A percentile compares a stretch with the other conserved stretches of the same genome.
These are phyloP conservation scores for Drosophila kurseongensis DNA, from an alignment of 1,140 invertebrate species.

Conservation along the genomic window DNA sequence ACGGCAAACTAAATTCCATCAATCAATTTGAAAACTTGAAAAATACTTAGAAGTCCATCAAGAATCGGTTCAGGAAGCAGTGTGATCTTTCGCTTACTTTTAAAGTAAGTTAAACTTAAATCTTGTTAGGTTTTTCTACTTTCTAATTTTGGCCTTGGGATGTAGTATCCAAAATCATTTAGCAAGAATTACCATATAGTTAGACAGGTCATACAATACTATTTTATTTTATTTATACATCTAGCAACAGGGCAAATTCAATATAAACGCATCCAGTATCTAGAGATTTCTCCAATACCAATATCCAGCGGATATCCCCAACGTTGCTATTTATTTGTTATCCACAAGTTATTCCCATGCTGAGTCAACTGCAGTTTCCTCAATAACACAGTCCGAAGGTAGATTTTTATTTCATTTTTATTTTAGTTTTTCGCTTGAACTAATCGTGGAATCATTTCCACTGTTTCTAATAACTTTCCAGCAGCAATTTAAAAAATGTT, in stretches of 20 bases:
- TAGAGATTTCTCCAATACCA: neutral
- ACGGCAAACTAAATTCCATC: conserved; percentile 27
- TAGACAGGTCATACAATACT: no score
- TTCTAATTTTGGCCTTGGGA: no score
- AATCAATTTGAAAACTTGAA: conserved; percentile 35
- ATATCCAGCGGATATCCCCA: conserved; percentile 15
- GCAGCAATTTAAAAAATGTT: conserved; percentile 48
- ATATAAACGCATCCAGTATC: neutral
- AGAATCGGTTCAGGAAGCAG: neutral
- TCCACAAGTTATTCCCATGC: conserved; percentile 14
- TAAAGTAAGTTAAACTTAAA: neutral
- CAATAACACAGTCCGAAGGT: conserved; percentile 13
- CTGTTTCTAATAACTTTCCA: conserved; percentile 67
- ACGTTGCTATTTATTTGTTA: neutral
- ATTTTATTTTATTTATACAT: no score
- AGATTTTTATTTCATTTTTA: conserved; percentile 10
- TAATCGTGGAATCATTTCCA: conserved; percentile 64
- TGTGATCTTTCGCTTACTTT: neutral
- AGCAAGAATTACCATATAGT: no score
- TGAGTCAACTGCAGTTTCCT: conserved; percentile 37
- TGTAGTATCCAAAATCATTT: no score
- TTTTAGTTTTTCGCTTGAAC: conserved; percentile 31
- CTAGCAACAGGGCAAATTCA: no score
- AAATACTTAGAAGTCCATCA: neutral
- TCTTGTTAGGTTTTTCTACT: no score